Evolutionary conservation across 1,140 invertebrate genomes (phyloP), one percentile per base, ranked within the genome.

Genomic region (Leptinotarsa lineolata): DNA sequence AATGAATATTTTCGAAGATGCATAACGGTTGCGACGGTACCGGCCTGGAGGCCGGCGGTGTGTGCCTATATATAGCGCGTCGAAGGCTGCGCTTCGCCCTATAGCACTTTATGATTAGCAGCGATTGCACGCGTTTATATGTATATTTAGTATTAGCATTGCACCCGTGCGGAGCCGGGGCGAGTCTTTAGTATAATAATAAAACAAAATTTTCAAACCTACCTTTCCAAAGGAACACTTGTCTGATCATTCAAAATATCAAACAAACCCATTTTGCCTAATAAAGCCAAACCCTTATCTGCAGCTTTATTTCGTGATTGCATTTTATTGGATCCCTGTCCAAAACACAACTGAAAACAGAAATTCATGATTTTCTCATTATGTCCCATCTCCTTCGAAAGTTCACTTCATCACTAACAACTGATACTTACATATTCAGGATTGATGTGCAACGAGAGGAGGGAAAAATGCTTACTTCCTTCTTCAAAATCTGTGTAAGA

Each of bases 151-250:
- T n/a, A n/a, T n/a, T n/a, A n/a, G n/a, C n/a, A n/a, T n/a, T n/a
- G n/a, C n/a, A n/a, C n/a, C n/a, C n/a, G n/a, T n/a, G n/a, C n/a
- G n/a, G n/a, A n/a, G n/a, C n/a, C n/a, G n/a, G n/a, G n/a, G n/a
- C n/a, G n/a, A n/a, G n/a, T n/a, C n/a, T n/a, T n/a, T n/a, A n/a
- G n/a, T 39, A 39, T 39, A 39, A 39, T 39, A 8, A 39, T 30
- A 11, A 39, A 39, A 11, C 8, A 30, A 64, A 74, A 66, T 59
- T 72, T 73, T 66, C 60, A 81, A 85, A 93, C 92, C 77, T 3
- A 71, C 69, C 69, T 71, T 63, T 71, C 59, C 30, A 71, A 20
- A 45, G 30, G 30, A 20, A 4, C 24, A 15, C 13, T n/a, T 45
- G 63, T 71, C 68, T 75, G 72, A 30, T 70, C 70, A 54, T 69